A percentile compares a stretch with the other conserved stretches of the same genome.
These are phyloP conservation scores for Umimayanthus chanpuru DNA, from an alignment of 92 coral and sea anemone species.

Conservation along the genomic window DNA sequence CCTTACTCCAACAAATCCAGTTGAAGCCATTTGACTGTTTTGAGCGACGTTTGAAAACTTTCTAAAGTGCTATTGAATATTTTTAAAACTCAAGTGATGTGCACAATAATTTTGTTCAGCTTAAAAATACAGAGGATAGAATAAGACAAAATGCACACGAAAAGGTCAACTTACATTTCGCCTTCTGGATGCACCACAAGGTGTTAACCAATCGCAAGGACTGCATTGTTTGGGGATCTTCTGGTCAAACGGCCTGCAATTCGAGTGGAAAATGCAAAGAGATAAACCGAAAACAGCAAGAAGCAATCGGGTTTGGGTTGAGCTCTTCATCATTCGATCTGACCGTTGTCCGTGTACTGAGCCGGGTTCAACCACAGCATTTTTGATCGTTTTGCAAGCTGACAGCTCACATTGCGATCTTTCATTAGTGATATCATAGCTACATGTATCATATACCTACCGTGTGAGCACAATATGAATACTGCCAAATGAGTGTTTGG, in stretches of 20 bases:
- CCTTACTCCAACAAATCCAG: too few relatives aligned
- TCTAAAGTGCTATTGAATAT: too few relatives aligned
- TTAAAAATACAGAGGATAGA: background rate
- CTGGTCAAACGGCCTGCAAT: background rate
- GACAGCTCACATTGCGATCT: background rate
- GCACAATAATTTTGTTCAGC: background rate
- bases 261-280: background rate
- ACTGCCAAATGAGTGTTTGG: background rate
- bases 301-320: background rate
- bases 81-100: too few relatives aligned
- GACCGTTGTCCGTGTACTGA: background rate
- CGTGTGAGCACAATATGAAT: background rate
- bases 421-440: background rate
- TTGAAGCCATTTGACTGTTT: too few relatives aligned
- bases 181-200: background rate
- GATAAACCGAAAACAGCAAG: background rate
- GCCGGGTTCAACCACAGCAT: background rate
- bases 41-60: too few relatives aligned
- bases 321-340: background rate
- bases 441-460: too few relatives aligned
- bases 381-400: background rate
- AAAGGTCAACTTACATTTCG: background rate
- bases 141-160: too few relatives aligned
- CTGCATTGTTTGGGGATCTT: background rate
- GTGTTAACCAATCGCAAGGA: background rate